Base-by-base conservation (phyloP, 1,140 invertebrate genomes). In the Myzus persicae region DNA sequence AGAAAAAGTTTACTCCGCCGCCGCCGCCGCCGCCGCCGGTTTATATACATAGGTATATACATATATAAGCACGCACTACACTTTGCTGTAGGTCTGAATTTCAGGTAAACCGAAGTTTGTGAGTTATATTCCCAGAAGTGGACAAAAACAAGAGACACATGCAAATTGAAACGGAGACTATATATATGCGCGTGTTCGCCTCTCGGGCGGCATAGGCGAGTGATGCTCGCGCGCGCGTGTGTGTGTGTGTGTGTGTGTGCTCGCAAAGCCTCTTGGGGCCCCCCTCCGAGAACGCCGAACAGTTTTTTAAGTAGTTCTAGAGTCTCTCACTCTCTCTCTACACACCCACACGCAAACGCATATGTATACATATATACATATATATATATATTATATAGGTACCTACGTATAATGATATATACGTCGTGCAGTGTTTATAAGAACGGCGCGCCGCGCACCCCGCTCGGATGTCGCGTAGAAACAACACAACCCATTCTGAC, bases 111-210 rank as follows among this genome's bases (percentile, higher is more conserved):
- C 91, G 91, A 93, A 93, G 46, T 93, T 93, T 93, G 91, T 93
- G 91, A 93, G 91, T 93, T 93, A 93, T 93, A 93, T 93, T 93
- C 91, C 91, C 91, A 93, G 48, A 93, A 93, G 91, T 93, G 91
- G 91, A 84, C 91, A 93, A 93, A 93, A 93, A 93, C 91, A 93
- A 93, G 91, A 82, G 91, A 93, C 91, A 93, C 91, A 93, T 93
- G 91, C 81, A 93, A 93, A 93, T 93, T 93, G 91, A 93, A 93
- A 93, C 91, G n/a, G 67, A 85, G 91, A 85, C 84, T 93, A 82
- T 84, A 84, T 85, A 51, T 54, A 51, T 51, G 26, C n/a, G 46
- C 20, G 48, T 7, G 48, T 76, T 76, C 59, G 14, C 59, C n/a
- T 76, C 59, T n/a, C 59, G 31, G 59, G 59, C 59, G 59, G 59